Base-by-base conservation (phyloP, 2,797 vertebrate genomes). In the Sus cebifrons region DNA sequence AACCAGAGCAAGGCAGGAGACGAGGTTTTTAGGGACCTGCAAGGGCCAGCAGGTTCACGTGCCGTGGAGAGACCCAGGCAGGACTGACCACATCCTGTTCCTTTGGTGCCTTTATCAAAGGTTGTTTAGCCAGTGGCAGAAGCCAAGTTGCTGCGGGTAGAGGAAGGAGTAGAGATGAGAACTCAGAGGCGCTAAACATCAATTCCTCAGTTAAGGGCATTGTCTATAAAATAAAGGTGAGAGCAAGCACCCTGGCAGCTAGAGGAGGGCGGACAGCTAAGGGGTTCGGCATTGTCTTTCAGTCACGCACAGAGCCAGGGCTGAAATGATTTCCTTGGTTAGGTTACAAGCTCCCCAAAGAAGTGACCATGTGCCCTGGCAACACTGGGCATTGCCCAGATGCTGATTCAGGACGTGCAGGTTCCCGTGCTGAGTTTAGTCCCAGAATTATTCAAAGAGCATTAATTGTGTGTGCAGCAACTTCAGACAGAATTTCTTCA, bases 401-500 rank as follows among this genome's bases (percentile, higher is more conserved):
- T 54, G 64, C 60, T 90, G 64, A 36, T 17, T 89, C 70, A 40
- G 78, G 54, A 15, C 3, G 25, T 32, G 23, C n/a, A 62, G 65
- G n/a, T 62, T 65, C 44, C 32, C 17, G 25, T 40, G 49, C 56
- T 32, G 27, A 79, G 62, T 90, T 88, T 56, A 49, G 44, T 70
- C 64, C 77, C 52, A 65, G 32, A 75, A 75, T 91, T 62, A 85
- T 70, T 83, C 90, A 85, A 67, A 86, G 64, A 85, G 56, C 79
- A 3, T 71, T 65, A 67, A 68, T 68, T 79, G 25, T 20, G 18
- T n/a, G 49, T 60, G 32, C 29, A 29, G 62, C 60, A 64, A 58
- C 70, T 89, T 74, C 27, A 91, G 73, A 78, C 68, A 44, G 64
- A 5, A 49, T 71, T 84, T 62, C 56, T 81, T 64, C n/a, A 52